Evolutionary conservation across 2,888 invertebrate species (phyloP).

Genomic region (Lithosia quadra): DNA sequence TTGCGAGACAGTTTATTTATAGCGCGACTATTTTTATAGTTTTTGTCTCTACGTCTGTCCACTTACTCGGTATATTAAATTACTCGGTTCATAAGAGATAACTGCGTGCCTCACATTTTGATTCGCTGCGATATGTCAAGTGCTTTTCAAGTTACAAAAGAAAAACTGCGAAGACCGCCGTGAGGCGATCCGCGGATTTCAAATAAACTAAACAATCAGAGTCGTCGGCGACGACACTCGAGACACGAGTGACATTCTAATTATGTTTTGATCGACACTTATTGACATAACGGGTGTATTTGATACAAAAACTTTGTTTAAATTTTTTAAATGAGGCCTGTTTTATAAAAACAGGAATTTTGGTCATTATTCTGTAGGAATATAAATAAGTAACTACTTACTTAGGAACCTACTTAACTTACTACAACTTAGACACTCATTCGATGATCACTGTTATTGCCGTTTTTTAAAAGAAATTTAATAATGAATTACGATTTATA

Average conservation of each 20-base stretch:
- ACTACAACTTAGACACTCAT: too few relatives aligned
- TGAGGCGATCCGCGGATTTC: constrained; percentile 45
- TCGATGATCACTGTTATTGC: too few relatives aligned
- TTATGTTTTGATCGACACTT: constrained; percentile 56
- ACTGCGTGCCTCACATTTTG: constrained; percentile 49
- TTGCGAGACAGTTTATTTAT: constrained; percentile 47
- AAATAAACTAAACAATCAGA: constrained; percentile 69
- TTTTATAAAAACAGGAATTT: constrained; percentile 26
- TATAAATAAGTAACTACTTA: background rate
- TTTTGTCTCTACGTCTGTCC: constrained; percentile 38
- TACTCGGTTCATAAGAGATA: constrained; percentile 48
- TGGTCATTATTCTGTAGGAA: constrained; percentile 31
- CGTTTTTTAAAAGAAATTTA: too few relatives aligned
- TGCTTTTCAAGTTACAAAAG: constrained; percentile 44
- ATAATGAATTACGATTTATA: background rate
- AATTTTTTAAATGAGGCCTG: constrained; percentile 28
- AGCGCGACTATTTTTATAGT: constrained; percentile 39
- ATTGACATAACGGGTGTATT: constrained; percentile 63
- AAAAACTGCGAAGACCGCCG: constrained; percentile 45
- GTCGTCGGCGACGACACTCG: constrained; percentile 46
- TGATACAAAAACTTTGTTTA: constrained; percentile 30
- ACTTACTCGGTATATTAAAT: constrained; percentile 42
- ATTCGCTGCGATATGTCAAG: constrained; percentile 48
- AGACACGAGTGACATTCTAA: constrained; percentile 70
- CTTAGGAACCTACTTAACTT: too few relatives aligned